A percentile compares a stretch with the other conserved stretches of the same genome.
Evolutionary conservation across 2,888 invertebrate genomes (phyloP).

Genomic region (Caenorhabditis plicata): DNA sequence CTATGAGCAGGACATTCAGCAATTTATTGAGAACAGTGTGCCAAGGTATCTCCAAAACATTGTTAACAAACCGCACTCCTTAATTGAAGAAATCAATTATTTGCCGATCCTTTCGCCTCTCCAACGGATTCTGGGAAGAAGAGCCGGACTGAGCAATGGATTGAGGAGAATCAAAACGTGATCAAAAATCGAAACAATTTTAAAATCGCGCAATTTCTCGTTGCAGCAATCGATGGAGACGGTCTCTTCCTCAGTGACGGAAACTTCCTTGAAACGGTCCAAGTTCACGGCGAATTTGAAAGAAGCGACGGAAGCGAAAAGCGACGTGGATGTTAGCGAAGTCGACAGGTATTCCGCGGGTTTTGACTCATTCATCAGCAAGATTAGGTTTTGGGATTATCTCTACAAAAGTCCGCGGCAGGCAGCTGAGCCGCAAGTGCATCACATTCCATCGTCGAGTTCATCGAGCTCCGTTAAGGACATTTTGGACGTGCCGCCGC

Average conservation of each 20-base stretch:
- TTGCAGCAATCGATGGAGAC: background rate
- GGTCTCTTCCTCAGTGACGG: slow-evolving; percentile 11
- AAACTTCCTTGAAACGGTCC: slow-evolving; percentile 4
- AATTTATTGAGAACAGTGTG: slow-evolving; percentile 10
- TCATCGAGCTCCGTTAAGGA: too few species aligned
- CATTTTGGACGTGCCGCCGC: too few species aligned
- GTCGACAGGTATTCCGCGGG: slow-evolving; percentile 19
- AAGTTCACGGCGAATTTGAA: slow-evolving; percentile 3
- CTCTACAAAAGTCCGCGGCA: slow-evolving; percentile 21
- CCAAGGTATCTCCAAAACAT: slow-evolving; percentile 15
- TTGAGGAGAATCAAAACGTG: slow-evolving; percentile 12
- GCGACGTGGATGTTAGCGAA: slow-evolving; percentile 17
- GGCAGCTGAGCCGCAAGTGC: too few species aligned
- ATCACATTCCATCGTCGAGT: too few species aligned
- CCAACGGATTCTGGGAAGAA: slow-evolving; percentile 31
- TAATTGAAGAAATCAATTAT: too few species aligned
- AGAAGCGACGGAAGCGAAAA: slow-evolving; percentile 15
- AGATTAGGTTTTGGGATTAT: slow-evolving; percentile 32
- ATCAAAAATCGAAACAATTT: too few species aligned
- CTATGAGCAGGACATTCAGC: slow-evolving; percentile 25
- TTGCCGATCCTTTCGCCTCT: slow-evolving; percentile 40
- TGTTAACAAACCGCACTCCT: too few species aligned
- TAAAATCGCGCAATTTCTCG: too few species aligned
- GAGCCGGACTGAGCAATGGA: slow-evolving; percentile 39
- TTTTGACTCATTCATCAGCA: too few species aligned